Conservation (phyloP, 2,113 vertebrate genomes). For the Podarcis raffonei region DNA sequence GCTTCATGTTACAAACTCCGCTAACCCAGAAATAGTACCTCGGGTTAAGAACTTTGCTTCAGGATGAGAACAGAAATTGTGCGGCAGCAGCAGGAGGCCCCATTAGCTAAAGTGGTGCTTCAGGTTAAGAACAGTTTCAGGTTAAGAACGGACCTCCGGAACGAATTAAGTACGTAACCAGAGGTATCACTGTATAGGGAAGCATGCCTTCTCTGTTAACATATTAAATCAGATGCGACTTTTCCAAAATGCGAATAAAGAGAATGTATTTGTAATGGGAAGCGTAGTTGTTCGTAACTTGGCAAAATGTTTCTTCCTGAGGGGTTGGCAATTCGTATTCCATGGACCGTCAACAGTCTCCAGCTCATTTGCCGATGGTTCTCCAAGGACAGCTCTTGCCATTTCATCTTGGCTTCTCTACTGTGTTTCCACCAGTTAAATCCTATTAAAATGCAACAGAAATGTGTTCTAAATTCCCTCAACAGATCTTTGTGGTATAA, state of each 20-base stretch:
- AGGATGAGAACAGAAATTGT: too few species aligned
- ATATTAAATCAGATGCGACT: background rate
- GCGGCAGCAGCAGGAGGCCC: too few species aligned
- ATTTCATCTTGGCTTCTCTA: background rate
- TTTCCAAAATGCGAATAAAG: background rate
- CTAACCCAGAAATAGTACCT: too few species aligned
- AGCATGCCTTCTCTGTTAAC: background rate
- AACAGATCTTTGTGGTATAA: background rate
- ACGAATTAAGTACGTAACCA: too few species aligned
- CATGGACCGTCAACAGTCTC: background rate
- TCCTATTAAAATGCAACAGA: background rate
- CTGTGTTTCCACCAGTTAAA: slow-evolving; percentile 2
- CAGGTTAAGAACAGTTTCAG: too few species aligned
- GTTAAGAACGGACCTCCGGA: too few species aligned
- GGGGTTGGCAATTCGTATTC: background rate
- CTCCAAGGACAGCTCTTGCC: background rate
- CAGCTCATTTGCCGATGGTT: background rate
- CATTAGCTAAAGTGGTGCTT: too few species aligned
- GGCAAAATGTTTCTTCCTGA: background rate
- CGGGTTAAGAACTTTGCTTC: too few species aligned
- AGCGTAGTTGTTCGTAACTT: background rate
- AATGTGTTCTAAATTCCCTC: background rate
- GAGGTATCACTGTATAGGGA: background rate
- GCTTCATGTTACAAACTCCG: too few species aligned
- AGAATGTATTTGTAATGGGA: background rate